phyloP scores from a whole-genome alignment of 2,888 invertebrate species.

The Dryadula phaetusa region DNA sequence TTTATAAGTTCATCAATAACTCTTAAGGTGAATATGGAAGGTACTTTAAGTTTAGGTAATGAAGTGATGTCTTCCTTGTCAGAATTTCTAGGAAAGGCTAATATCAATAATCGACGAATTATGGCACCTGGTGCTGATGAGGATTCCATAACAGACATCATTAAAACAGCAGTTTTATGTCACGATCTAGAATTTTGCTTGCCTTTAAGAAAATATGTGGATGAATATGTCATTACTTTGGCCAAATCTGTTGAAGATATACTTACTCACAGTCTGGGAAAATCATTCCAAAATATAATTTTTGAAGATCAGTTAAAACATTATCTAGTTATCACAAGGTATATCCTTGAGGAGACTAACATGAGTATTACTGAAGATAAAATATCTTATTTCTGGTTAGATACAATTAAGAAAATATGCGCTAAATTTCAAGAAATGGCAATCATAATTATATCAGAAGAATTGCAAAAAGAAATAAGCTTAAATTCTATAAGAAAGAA shows the following conservation, averaged over 20 bases:
- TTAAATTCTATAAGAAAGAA: conserved; percentile 44
- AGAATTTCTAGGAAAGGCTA: conserved; percentile 51
- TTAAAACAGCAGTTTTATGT: conserved; percentile 58
- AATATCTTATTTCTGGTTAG: conserved; percentile 56
- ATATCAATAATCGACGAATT: conserved; percentile 49
- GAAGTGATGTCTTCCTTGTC: conserved; percentile 63
- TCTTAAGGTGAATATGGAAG: conserved; percentile 53
- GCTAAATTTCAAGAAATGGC: conserved; percentile 60
- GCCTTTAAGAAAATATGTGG: conserved; percentile 53
- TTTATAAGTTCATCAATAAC: not conserved
- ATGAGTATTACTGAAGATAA: conserved; percentile 50
- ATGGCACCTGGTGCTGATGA: conserved; percentile 45
- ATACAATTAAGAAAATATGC: conserved; percentile 63
- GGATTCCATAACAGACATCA: conserved; percentile 52
- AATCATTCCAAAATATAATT: conserved; percentile 37
- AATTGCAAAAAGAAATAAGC: conserved; percentile 49
- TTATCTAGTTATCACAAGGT: conserved; percentile 53
- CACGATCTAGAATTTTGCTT: conserved; percentile 59
- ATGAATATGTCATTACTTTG: conserved; percentile 60
- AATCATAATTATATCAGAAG: conserved; percentile 49
- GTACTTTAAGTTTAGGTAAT: conserved; percentile 64
- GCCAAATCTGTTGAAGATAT: conserved; percentile 57
- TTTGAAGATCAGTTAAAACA: conserved; percentile 47
- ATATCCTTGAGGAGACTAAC: conserved; percentile 53
- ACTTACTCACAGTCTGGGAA: conserved; percentile 45